A percentile compares a stretch with the other conserved stretches of the same genome.
These are phyloP conservation scores for Diarsia brunnea DNA, from an alignment of 2,888 invertebrate genomes.

Conservation along the genomic window DNA sequence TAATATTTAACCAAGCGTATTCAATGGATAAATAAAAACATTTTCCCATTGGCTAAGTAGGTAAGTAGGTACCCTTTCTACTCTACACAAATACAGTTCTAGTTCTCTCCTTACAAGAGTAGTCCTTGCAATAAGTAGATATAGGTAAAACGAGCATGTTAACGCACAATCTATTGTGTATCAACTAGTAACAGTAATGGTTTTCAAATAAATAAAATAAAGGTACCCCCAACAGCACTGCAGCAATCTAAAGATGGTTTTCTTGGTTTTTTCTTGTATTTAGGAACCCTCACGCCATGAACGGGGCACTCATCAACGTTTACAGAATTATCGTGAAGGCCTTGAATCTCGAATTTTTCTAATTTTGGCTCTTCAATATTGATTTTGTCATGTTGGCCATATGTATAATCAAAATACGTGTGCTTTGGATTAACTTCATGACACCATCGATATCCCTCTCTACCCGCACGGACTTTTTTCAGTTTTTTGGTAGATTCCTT, in stretches of 20 bases:
- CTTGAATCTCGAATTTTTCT: constrained; percentile 80
- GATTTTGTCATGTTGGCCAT: constrained; percentile 81
- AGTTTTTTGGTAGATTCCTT: constrained; percentile 72
- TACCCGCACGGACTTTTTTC: constrained; percentile 81
- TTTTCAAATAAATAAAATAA: background rate
- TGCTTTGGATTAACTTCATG: constrained; percentile 84
- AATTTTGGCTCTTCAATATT: constrained; percentile 69
- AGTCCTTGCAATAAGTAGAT: background rate
- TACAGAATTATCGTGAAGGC: constrained; percentile 72
- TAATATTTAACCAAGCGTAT: background rate
- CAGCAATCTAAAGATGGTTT: constrained; percentile 87
- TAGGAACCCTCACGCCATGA: constrained; percentile 76
- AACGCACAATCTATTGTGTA: constrained; percentile 1
- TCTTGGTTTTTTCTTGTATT: constrained; percentile 77
- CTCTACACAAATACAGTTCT: background rate
- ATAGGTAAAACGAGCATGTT: background rate
- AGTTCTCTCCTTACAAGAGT: background rate
- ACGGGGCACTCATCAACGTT: constrained; percentile 68
- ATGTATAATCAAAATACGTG: constrained; percentile 85
- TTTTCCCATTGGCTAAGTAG: background rate
- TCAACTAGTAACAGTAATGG: background rate
- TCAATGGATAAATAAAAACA: background rate
- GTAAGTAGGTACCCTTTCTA: background rate
- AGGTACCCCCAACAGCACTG: constrained; percentile 84
- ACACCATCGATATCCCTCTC: constrained; percentile 86